Conservation (phyloP, 2,113 vertebrate species). For the Falcunculus frontatus region DNA sequence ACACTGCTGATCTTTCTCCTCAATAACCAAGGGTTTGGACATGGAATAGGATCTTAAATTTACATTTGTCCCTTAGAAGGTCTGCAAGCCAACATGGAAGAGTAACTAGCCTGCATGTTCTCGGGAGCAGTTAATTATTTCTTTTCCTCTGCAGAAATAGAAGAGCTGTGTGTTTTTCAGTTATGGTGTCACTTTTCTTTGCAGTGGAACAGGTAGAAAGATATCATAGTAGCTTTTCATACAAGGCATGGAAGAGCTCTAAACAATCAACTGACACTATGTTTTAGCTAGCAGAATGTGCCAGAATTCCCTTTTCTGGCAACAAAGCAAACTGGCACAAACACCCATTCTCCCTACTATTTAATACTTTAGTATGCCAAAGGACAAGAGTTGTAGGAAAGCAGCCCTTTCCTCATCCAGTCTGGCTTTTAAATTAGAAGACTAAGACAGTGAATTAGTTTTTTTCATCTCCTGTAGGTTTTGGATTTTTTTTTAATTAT, state of each 20-base stretch:
- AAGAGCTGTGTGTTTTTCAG: neutral
- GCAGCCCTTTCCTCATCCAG: neutral
- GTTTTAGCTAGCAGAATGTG: neutral
- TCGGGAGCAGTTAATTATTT: neutral
- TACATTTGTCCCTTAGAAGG: neutral
- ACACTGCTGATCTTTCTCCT: neutral
- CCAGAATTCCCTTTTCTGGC: neutral
- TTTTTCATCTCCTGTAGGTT: neutral
- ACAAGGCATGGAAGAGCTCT: neutral
- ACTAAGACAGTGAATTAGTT: neutral
- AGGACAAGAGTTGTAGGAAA: neutral
- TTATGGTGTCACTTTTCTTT: neutral
- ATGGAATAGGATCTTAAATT: neutral
- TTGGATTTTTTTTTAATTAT: neutral
- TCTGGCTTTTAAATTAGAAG: neutral
- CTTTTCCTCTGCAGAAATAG: neutral
- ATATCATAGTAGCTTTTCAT: neutral
- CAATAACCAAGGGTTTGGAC: neutral
- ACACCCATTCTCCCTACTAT: fast-evolving
- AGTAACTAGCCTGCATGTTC: neutral
- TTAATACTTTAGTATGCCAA: neutral
- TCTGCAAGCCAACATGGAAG: neutral
- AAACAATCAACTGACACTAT: neutral
- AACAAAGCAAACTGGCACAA: neutral
- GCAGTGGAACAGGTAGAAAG: neutral